These are phyloP conservation scores for Toxotes jaculatrix DNA, from an alignment of 2,113 vertebrate species.

Conservation along the genomic window DNA sequence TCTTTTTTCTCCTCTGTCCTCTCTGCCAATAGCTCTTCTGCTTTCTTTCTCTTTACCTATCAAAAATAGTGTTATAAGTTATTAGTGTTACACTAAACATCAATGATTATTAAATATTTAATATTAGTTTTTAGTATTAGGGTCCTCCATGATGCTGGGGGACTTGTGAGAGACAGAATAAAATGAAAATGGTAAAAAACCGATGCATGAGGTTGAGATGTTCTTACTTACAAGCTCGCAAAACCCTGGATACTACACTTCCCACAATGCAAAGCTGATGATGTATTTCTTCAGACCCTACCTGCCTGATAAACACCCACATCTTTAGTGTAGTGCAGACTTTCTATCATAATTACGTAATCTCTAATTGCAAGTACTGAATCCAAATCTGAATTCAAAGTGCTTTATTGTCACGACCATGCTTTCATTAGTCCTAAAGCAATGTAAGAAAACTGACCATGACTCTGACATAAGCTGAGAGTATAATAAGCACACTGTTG, in stretches of 20 bases:
- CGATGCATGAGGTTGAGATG: neutral
- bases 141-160: neutral
- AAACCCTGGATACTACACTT: conserved; percentile 13
- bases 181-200: neutral
- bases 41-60: neutral
- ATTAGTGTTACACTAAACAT: neutral
- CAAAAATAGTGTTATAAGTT: neutral
- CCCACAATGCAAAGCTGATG: conserved; percentile 4
- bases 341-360: neutral
- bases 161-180: neutral
- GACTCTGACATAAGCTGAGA: neutral
- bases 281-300: neutral
- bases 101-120: neutral
- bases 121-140: neutral
- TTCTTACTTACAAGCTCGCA: neutral
- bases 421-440: neutral
- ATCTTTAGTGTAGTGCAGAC: neutral
- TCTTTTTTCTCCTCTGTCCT: neutral
- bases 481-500: neutral
- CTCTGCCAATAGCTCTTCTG: neutral
- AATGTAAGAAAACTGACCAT: neutral
- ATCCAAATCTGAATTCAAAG: no score
- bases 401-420: neutral
- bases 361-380: no score
- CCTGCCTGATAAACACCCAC: neutral